Conservation (phyloP, 2,797 vertebrate species). For the Rhinophrynus dorsalis region DNA sequence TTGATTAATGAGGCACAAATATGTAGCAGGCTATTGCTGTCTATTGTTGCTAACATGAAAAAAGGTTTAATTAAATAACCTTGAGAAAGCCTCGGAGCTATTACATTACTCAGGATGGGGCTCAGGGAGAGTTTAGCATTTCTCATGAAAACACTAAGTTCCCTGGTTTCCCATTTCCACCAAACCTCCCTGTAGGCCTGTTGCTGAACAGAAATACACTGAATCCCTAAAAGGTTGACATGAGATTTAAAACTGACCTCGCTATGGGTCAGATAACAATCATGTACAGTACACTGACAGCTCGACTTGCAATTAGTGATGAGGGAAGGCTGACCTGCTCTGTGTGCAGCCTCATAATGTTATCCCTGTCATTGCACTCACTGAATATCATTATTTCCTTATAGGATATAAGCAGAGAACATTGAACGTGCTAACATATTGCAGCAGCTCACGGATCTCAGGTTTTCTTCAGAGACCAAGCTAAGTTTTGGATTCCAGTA, state of each 20-base stretch:
- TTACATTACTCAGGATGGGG: background rate
- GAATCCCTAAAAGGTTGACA: conserved; percentile 4
- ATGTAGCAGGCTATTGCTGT: background rate
- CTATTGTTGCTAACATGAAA: background rate
- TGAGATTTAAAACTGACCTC: conserved; percentile 5
- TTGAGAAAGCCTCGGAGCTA: background rate
- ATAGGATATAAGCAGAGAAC: no score
- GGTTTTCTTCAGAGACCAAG: no score
- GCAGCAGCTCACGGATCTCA: no score
- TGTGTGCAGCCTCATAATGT: background rate
- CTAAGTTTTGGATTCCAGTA: no score
- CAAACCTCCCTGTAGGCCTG: conserved; percentile 1
- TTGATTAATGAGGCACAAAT: background rate
- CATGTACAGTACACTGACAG: conserved; percentile 15
- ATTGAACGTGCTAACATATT: no score
- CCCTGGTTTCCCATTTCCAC: background rate
- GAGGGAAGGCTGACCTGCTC: background rate
- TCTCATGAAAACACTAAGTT: no score
- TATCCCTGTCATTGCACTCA: background rate
- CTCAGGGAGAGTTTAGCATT: background rate
- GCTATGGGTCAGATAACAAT: conserved; percentile 7
- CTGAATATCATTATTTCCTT: background rate
- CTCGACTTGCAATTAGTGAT: conserved; percentile 6
- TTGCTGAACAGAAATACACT: background rate
- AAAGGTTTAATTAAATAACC: conserved; percentile 10